Base-by-base conservation (phyloP, 2,797 vertebrate genomes). In the Poeciliopsis gracilis region DNA sequence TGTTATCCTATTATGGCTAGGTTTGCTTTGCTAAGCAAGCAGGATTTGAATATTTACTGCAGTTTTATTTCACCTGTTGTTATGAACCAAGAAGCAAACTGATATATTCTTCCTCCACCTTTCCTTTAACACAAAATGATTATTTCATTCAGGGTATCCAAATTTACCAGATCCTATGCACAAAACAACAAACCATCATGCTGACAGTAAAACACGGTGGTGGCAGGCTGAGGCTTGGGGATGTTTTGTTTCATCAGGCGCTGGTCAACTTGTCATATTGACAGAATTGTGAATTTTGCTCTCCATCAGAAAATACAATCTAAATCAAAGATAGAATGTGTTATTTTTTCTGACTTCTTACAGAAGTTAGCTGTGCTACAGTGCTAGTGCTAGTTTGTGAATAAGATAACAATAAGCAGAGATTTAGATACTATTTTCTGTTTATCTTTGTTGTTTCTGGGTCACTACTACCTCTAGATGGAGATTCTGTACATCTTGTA, bases 21-120 rank as follows among this genome's bases (percentile, higher is more conserved):
- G 12, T n/a, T 18, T n/a, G 38, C 25, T n/a, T 38, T 28, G 67
- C 5, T 70, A 6, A 43, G 41, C 67, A n/a, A n/a, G 67, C 23
- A 45, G 5, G 33, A 73, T 73, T 73, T 73, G 49, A 73, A 73
- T 73, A 73, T 38, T 28, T 12, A 73, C 72, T 53, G 23, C 67
- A 67, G 20, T 20, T 67, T 67, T 38, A 41, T 67, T 41, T 66
- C 18, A 66, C 30, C 7, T 46, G 10, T 49, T 25, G 47, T 15
- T 25, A 73, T 73, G 49, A 36, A n/a, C 49, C 33, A 53, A 18
- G 47, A 51, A 25, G 13, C 4, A 73, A 36, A 36, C 46, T 12
- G 6, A 4, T 20, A 13, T 28, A 46, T 51, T 73, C n/a, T 12
- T 51, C 16, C 9, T 51, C 12, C 18, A 36, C 6, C 9, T 4